Evolutionary conservation across 2,113 vertebrate species (phyloP), one percentile per base, ranked within the genome.

Genomic region (Indri indri): DNA sequence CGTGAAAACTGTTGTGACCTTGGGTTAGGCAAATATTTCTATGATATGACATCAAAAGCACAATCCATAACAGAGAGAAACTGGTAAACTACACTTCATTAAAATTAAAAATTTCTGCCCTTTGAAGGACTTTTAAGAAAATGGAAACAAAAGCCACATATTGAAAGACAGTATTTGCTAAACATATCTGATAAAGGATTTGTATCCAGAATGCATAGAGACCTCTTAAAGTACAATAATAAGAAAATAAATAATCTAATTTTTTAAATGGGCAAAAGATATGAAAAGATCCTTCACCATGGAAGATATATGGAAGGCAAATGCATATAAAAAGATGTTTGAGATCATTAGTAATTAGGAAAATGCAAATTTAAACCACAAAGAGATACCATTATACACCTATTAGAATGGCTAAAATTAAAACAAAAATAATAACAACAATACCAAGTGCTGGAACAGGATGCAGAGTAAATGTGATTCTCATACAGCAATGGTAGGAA

Each of bases 31-130:
- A 90, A 81, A 54, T 17, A 90, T 90, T 86, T 94, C 92, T 84
- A 57, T 13, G 30, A 76, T n/a, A 73, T 18, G 50, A 32, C 12
- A 88, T 91, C 76, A 83, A 61, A 94, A 83, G n/a, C 40, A 76
- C n/a, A 94, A 88, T 50, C 32, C 1, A 34, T 63, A 92, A 79
- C 17, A 79, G 27, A 45, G 92, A 79, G 40, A 82, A 82, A 37
- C 3, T 81, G 10, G 81, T 34, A 85, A 93, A 90, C 2, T 34
- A 7, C 13, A 40, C 13, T 85, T 90, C 6, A 54, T 65, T 47
- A 77, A 91, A 83, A 94, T 61, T 57, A 40, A 82, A 87, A 87
- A 91, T 5, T 47, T 92, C 66, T 92, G 32, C 27, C 76, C 59
- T 84, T n/a, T 50, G 63, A 77, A 93, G 88, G 12, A n/a, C 52